Conservation (phyloP, 2,888 invertebrate species). For the Dolichopus griseipennis region DNA sequence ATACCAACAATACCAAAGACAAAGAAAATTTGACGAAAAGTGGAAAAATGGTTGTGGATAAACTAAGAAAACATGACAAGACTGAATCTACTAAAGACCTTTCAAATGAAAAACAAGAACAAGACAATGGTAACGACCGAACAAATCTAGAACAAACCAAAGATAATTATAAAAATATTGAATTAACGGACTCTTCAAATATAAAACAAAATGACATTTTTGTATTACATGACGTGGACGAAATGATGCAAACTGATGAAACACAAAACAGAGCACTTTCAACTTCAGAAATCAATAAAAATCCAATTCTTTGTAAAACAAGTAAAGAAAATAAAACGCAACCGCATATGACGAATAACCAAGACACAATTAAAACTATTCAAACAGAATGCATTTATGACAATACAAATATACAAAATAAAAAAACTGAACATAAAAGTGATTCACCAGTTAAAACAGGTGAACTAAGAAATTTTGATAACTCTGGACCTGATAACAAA, state of each 20-base stretch:
- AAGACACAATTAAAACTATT: conserved; percentile 9
- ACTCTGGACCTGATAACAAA: conserved; percentile 26
- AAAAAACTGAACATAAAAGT: conserved; percentile 16
- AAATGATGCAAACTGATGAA: background rate
- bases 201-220: background rate
- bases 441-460: conserved; percentile 12
- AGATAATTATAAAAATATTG: background rate
- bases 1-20: conserved; percentile 11
- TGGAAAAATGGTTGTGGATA: conserved; percentile 17
- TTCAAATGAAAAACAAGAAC: conserved; percentile 16
- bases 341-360: background rate
- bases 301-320: background rate
- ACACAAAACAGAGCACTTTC: background rate
- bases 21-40: conserved; percentile 16
- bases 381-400: conserved; percentile 15
- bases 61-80: conserved; percentile 15
- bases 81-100: background rate
- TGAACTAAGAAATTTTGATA: conserved; percentile 34
- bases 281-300: background rate
- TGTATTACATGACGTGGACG: background rate
- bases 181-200: background rate
- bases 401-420: conserved; percentile 20
- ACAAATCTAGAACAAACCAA: conserved; percentile 13
- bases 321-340: conserved; percentile 1
- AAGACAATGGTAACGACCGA: background rate